Evolutionary conservation across 2,113 vertebrate species (phyloP), one percentile per base, ranked within the genome.

Genomic region (Limnothrissa miodon): DNA sequence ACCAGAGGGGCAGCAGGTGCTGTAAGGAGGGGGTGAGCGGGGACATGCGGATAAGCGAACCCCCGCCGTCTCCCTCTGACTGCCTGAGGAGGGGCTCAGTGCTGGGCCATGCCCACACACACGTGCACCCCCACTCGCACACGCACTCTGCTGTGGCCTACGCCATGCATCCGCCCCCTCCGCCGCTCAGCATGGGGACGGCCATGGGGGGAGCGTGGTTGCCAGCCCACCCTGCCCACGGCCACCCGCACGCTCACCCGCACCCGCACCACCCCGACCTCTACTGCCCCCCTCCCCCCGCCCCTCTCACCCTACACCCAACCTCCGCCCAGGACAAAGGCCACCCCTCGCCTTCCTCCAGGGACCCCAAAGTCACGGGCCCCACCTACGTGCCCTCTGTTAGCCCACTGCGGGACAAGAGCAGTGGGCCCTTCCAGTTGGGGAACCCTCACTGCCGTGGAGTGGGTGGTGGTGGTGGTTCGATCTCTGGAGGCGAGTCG

Each of bases 331-430:
- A 96, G 87, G 97, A 98, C 86, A 94, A 96, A 70, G 87, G 84
- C 2, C n/a, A 3, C 45, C 83, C 88, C 45, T 80, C 78, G 53
- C 79, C 89, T 5, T 82, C 95, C n/a, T 83, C 84, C 80, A 88
- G 89, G 79, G 97, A 97, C 87, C 90, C 94, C 5, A 97, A 96
- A 92, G 91, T 96, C 86, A 95, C 91, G 0, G 96, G 96, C 48
- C 95, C 96, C 80, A 98, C 97, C 0, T 95, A 96, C 42, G 96
- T 98, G 91, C 98, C 97, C 90, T 98, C 97, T 0, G 95, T 95
- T 81, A 97, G 96, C 4, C 95, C 96, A 70, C 86, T 96, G 81
- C 93, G 94, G 1, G 96, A 99, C 91, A 90, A 89, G 81, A 95
- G 93, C 87, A 93, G 93, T 89, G 93, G 93, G 86, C 92, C 95